phyloP scores from a whole-genome alignment of 2,888 invertebrate species.

The Catocala nupta region DNA sequence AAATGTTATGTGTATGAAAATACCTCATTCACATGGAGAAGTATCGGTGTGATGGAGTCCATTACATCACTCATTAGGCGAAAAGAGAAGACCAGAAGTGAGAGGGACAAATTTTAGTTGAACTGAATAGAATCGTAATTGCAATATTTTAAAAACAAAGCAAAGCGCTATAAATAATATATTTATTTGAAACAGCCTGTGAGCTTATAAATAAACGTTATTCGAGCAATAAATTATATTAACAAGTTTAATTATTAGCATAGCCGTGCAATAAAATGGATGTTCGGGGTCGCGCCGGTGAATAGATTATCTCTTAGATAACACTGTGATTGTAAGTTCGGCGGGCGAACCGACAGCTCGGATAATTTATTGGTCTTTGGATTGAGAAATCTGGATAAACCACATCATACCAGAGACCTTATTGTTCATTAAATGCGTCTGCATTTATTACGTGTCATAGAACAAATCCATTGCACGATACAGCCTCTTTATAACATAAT shows the following conservation, averaged over 20 bases:
- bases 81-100: too few relatives aligned
- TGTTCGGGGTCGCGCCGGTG: constrained; percentile 20
- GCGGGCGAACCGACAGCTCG: constrained; percentile 7
- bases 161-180: background rate
- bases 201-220: constrained; percentile 21
- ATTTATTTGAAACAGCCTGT: constrained; percentile 26
- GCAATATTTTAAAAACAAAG: background rate
- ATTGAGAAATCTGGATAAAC: constrained; percentile 3
- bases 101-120: too few relatives aligned
- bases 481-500: too few relatives aligned
- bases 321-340: constrained; percentile 22
- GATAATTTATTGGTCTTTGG: constrained; percentile 12
- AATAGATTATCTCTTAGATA: constrained; percentile 47
- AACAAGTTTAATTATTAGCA: constrained; percentile 60
- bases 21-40: too few relatives aligned
- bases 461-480: too few relatives aligned
- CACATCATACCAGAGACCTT: background rate
- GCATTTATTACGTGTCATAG: too few relatives aligned
- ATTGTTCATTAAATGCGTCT: too few relatives aligned
- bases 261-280: constrained; percentile 50
- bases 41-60: too few relatives aligned
- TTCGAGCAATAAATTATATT: constrained; percentile 51
- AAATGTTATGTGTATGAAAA: too few relatives aligned
- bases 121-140: background rate
- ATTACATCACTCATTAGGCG: too few relatives aligned